Conservation (phyloP, 1,140 invertebrate genomes). For the Pseudomyrmex concolor region DNA sequence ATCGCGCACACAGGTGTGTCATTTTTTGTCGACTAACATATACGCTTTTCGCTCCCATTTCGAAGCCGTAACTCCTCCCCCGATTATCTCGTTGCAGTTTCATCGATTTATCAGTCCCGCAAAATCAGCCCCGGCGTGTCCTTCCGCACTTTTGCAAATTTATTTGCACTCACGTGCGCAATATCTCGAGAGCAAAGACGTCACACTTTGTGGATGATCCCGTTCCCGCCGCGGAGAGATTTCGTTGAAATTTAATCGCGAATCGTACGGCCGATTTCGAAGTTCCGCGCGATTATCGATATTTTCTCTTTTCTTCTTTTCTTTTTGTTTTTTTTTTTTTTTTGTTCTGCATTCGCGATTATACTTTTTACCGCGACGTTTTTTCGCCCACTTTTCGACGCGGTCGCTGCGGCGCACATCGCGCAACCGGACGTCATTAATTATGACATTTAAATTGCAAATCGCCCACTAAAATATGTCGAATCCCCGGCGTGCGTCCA, state of each 20-base stretch:
- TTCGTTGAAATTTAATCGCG: constrained; percentile 9
- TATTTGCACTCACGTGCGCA: background rate
- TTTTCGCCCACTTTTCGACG: constrained; percentile 53
- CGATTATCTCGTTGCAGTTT: background rate
- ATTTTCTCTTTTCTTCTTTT: too few species aligned
- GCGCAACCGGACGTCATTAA: constrained; percentile 72
- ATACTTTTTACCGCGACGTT: constrained; percentile 34
- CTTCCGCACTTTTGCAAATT: background rate
- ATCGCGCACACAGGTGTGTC: background rate
- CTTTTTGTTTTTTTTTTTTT: too few species aligned
- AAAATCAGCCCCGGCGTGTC: background rate
- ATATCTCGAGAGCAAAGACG: constrained; percentile 7
- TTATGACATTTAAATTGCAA: constrained; percentile 78
- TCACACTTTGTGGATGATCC: background rate
- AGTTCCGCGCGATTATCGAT: too few species aligned
- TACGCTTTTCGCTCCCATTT: constrained; percentile 1
- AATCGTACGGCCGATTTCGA: constrained; percentile 9
- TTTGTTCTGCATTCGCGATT: background rate
- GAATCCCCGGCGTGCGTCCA: constrained; percentile 71
- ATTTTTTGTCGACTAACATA: background rate
- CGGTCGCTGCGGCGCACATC: constrained; percentile 5
- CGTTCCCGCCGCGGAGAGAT: background rate
- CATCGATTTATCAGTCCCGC: background rate
- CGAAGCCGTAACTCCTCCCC: too few species aligned
- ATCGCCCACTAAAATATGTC: constrained; percentile 78